A percentile compares a stretch with the other conserved stretches of the same genome.
Conservation (phyloP, 2,113 vertebrate species). For the Cynocephalus volans region DNA sequence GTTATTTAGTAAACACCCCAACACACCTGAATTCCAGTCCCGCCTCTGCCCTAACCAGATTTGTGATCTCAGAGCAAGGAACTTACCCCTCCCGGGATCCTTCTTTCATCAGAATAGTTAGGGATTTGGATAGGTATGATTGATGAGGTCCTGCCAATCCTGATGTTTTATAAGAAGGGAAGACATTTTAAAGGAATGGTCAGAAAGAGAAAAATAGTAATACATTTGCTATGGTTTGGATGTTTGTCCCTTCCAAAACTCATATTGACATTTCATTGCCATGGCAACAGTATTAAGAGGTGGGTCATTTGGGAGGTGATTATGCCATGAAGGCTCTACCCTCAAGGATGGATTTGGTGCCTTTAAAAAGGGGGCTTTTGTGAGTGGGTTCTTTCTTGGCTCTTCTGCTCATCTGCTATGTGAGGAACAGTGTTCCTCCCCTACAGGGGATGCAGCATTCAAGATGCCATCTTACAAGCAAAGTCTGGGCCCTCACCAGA, state of each 20-base stretch:
- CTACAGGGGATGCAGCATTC: background rate
- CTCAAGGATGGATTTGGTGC: background rate
- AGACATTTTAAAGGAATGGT: background rate
- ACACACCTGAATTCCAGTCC: background rate
- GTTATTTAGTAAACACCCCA: no score
- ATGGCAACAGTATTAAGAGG: background rate
- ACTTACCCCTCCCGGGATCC: rapidly evolving
- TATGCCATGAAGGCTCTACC: background rate
- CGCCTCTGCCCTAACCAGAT: background rate
- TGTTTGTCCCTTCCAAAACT: background rate
- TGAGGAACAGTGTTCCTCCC: background rate
- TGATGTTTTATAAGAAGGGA: background rate
- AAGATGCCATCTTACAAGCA: background rate
- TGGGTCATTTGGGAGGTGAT: background rate
- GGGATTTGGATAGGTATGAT: background rate
- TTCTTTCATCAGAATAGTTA: background rate
- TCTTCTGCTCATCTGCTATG: background rate
- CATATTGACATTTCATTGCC: background rate
- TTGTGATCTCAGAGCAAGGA: background rate
- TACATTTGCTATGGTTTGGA: background rate
- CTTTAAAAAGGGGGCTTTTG: background rate
- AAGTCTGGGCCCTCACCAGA: background rate
- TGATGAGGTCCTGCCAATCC: background rate
- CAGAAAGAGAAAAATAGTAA: background rate
- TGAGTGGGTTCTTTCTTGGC: background rate